Evolutionary conservation across 2,888 invertebrate genomes (phyloP).

Genomic region (Timema cristinae): DNA sequence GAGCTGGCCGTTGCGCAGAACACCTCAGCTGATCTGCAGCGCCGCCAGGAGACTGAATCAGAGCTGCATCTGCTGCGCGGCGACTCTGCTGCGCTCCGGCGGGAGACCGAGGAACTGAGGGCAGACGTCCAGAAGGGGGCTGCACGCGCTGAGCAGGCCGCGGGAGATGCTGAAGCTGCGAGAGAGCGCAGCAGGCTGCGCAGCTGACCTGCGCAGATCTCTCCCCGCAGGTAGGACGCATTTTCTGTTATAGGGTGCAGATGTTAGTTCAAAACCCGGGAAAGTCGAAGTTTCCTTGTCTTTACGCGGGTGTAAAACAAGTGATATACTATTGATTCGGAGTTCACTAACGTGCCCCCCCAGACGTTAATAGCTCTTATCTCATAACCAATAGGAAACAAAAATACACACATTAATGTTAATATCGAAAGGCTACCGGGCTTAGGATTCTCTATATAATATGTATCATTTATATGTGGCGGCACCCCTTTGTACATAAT

Average conservation of each 20-base stretch:
- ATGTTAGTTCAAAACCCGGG: not conserved
- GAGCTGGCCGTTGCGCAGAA: conserved; percentile 62
- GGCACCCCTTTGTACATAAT: no score
- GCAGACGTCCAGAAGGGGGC: conserved; percentile 30
- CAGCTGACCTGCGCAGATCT: conserved; percentile 48
- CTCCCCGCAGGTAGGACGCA: conserved; percentile 50
- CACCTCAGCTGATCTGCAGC: conserved; percentile 57
- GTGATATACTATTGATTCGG: no score
- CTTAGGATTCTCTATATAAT: no score
- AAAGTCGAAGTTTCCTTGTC: no score
- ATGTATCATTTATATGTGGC: no score
- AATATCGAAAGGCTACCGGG: no score
- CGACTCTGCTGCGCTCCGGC: conserved; percentile 47
- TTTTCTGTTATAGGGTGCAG: conserved; percentile 16
- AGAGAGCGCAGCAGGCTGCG: conserved; percentile 43
- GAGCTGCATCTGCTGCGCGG: conserved; percentile 47
- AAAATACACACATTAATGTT: no score
- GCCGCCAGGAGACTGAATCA: conserved; percentile 51
- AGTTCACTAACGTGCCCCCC: no score
- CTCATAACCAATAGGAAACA: no score
- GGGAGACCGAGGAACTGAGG: conserved; percentile 46
- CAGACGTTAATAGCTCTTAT: no score
- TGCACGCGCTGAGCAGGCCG: conserved; percentile 38
- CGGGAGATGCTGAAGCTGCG: conserved; percentile 40
- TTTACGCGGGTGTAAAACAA: no score